phyloP scores from a whole-genome alignment of 37 sponge, comb jelly and placozoan species.

The Oopsacas minuta region DNA sequence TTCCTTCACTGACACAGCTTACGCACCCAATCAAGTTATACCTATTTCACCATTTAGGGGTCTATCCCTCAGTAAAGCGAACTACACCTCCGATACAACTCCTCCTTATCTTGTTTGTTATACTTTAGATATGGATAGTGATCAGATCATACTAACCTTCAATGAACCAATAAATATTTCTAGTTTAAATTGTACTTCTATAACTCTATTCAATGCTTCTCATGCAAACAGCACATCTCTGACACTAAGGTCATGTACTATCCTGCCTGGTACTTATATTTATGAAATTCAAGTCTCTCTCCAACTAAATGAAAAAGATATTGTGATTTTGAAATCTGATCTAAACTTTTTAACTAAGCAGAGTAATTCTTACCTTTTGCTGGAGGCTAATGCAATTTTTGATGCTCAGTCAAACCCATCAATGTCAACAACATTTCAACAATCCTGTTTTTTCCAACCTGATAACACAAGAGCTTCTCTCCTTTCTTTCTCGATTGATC shows the following conservation, averaged over 20 bases:
- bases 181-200: constrained; percentile 35
- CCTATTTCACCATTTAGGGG: constrained; percentile 30
- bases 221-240: neutral
- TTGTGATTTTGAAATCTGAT: constrained; percentile 45
- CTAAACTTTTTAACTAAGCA: constrained; percentile 30
- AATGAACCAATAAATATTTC: constrained; percentile 53
- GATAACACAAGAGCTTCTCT: constrained; percentile 58
- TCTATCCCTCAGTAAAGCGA: neutral
- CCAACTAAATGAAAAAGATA: constrained; percentile 33
- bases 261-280: neutral
- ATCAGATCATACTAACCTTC: constrained; percentile 56
- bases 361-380: constrained; percentile 40
- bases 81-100: constrained; percentile 39
- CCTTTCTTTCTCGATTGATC: constrained; percentile 52
- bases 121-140: constrained; percentile 59
- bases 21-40: constrained; percentile 47
- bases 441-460: constrained; percentile 29
- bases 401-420: constrained; percentile 44
- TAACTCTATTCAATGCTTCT: constrained; percentile 43
- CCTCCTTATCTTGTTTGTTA: constrained; percentile 33
- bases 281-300: constrained; percentile 39
- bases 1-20: constrained; percentile 65
- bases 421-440: neutral
- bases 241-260: constrained; percentile 42
- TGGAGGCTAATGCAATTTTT: constrained; percentile 28